phyloP scores from a whole-genome alignment of 2,113 vertebrate genomes.

The Porphyrio hochstetteri region DNA sequence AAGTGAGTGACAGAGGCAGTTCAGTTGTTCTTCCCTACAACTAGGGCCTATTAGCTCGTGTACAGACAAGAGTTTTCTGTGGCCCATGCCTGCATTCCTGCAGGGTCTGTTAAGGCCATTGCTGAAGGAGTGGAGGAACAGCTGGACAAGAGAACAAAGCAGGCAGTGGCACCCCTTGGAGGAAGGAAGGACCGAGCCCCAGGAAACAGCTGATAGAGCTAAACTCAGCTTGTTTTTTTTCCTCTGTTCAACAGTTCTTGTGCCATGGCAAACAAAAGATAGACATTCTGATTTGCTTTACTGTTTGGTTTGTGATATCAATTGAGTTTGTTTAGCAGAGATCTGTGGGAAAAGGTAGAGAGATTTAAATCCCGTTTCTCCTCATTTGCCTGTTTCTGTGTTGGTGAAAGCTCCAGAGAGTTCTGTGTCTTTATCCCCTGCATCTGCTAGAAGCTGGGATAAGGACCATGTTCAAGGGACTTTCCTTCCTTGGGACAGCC shows the following conservation, averaged over 20 bases:
- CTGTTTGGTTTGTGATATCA: constrained; percentile 77
- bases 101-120: constrained; percentile 76
- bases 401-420: background rate
- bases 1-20: background rate
- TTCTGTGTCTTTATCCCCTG: background rate
- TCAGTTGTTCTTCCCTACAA: background rate
- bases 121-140: constrained; percentile 74
- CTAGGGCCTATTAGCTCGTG: background rate
- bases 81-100: constrained; percentile 69
- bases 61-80: constrained; percentile 32
- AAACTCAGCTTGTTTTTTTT: constrained; percentile 81
- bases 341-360: constrained; percentile 71
- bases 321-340: constrained; percentile 69
- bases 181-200: constrained; percentile 78
- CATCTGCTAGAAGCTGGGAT: background rate
- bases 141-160: constrained; percentile 82
- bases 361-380: background rate
- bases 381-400: background rate
- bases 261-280: constrained; percentile 84
- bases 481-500: background rate
- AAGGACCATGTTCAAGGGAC: background rate
- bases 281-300: constrained; percentile 74
- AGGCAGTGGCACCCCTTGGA: constrained; percentile 78
- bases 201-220: constrained; percentile 81
- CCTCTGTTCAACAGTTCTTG: constrained; percentile 81